phyloP scores from a whole-genome alignment of 2,113 vertebrate species.

The Tetrax tetrax region DNA sequence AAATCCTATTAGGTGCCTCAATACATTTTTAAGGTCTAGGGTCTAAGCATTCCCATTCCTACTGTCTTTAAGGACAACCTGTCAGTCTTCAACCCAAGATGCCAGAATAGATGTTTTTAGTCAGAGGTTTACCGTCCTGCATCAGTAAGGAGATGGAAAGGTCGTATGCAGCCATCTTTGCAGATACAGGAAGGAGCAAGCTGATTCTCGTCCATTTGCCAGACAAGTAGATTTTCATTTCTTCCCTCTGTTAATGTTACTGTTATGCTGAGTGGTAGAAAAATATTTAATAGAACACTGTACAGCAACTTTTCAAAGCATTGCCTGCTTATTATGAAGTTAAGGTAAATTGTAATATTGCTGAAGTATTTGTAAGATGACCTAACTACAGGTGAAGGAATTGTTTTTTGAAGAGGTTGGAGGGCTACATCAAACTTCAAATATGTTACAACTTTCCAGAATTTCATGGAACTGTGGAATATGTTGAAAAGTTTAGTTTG shows the following conservation, averaged over 20 bases:
- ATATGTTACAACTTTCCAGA: not conserved
- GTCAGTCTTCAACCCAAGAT: not conserved
- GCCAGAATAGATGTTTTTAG: not conserved
- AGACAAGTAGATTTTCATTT: not conserved
- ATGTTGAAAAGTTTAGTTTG: not conserved
- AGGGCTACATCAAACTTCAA: not conserved
- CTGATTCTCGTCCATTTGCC: not conserved
- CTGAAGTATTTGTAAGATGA: not conserved
- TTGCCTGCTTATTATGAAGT: not conserved
- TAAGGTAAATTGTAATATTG: not conserved
- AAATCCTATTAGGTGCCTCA: not conserved
- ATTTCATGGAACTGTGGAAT: not conserved
- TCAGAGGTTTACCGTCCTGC: not conserved
- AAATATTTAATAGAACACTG: not conserved
- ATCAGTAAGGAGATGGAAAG: not conserved
- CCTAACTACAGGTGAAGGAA: not conserved
- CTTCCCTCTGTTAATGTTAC: not conserved
- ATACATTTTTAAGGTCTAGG: not conserved
- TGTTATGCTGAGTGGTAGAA: not conserved
- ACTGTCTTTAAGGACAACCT: not conserved
- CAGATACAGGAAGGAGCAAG: not conserved
- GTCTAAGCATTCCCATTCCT: not conserved
- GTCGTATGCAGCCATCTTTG: not conserved
- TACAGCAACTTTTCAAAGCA: not conserved
- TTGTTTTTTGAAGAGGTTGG: not conserved